Base-by-base conservation (phyloP, 2,888 invertebrate species). In the Yponomeuta plumbellus region DNA sequence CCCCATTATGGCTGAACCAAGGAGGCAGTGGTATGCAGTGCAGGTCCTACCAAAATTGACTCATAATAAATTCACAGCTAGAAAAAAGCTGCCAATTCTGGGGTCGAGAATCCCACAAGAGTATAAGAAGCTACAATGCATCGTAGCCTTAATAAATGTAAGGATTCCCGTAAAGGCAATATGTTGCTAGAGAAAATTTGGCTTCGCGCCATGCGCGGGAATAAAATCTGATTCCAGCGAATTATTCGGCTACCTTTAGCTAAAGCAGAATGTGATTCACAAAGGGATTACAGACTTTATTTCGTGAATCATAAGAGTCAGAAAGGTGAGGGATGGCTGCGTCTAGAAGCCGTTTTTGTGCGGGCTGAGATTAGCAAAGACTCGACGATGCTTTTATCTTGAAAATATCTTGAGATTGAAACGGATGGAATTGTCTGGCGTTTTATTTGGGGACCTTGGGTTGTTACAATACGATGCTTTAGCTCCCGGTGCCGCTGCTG, bases 101-200 rank as follows among this genome's bases (percentile, higher is more conserved):
- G 44, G 17, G 17, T 17, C 44, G 17, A 52, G 44, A 52, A 52
- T 13, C 17, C 44, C 44, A 13, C 13, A 52, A 52, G 59, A 59
- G 20, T 21, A 22, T 23, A 34, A 8, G 5, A 34, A 23, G 23
- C 23, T 6, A 59, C 11, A 59, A 59, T 59, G 59, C 59, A 59
- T 21, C 11, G 22, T 22, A 59, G 59, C 22, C 23, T 20, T 59
- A 59, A 59, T 59, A 59, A 52, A 59, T 59, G 11, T 59, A 22
- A 59, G 59, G 59, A 59, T 59, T 59, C 59, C 13, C 59, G 21
- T 59, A 59, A 59, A 59, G 23, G 59, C 59, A 59, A 59, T 59
- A 59, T 59, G 59, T 59, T 59, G 22, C 59, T 23, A 11, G 23
- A 21, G 59, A 22, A 59, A 59, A 59, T 59, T 59, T 59, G 59